Evolutionary conservation across 2,113 vertebrate species (phyloP).

Genomic region (Eudyptes chrysolophus): DNA sequence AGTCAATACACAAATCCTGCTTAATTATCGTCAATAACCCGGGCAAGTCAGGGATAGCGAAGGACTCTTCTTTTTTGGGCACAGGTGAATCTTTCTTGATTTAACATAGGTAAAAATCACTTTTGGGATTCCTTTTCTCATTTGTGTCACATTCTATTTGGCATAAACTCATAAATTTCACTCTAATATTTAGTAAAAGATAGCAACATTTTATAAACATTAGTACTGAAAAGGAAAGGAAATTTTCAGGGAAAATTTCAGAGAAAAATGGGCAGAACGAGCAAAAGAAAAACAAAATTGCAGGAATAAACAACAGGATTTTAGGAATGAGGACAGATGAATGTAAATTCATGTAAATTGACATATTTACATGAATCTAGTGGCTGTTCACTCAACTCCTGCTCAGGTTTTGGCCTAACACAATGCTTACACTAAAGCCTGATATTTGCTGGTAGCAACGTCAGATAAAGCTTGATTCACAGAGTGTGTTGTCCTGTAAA

Average conservation of each 20-base stretch:
- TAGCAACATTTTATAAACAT: neutral
- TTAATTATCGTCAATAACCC: slow-evolving; percentile 10
- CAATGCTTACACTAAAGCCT: rapidly evolving
- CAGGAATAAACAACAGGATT: neutral
- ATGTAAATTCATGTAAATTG: neutral
- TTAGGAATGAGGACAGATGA: neutral
- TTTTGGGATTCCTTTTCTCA: neutral
- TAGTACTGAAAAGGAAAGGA: neutral
- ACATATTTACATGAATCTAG: neutral
- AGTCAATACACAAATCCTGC: neutral
- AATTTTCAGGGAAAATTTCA: neutral
- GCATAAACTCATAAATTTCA: neutral
- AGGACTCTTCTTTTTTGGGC: neutral
- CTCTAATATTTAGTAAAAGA: neutral
- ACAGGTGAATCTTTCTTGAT: neutral
- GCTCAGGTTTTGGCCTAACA: neutral
- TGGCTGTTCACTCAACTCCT: neutral
- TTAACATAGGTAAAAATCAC: neutral
- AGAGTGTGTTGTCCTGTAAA: neutral
- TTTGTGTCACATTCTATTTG: neutral
- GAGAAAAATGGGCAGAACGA: neutral
- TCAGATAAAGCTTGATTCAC: neutral
- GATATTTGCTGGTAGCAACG: rapidly evolving
- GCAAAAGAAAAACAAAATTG: neutral
- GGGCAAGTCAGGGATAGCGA: neutral